Base-by-base conservation (phyloP, 2,113 vertebrate species). In the Pheucticus melanocephalus region DNA sequence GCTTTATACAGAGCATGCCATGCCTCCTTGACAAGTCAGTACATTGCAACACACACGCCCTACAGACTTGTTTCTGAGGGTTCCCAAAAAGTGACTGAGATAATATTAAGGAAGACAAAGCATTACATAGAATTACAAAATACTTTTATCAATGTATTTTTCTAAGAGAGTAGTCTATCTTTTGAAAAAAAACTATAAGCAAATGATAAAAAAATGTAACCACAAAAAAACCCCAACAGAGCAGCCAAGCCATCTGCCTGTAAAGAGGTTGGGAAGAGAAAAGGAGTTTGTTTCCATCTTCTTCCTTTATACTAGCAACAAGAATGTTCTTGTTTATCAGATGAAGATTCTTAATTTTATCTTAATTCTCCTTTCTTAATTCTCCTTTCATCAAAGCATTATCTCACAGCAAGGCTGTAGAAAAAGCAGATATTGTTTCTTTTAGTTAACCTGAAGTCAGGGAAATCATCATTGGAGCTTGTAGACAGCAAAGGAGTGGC, bases 221-320 rank as follows among this genome's bases (percentile, higher is more conserved):
- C 9, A 7, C 6, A 35, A 63, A 73, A 39, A 39, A 1, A 16
- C 0, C 2, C 5, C 4, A 28, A 44, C 9, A 63, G 6, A 54
- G 10, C 16, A 79, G 27, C 31, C 23, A 83, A 66, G 15, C 9
- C 30, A 88, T 24, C 27, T 72, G 23, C 17, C 27, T 45, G 6
- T 72, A 56, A 92, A 92, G 77, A 54, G 0, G 5, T 16, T 50
- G 21, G 4, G 9, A 11, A 79, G 22, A 54, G 21, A 19, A 75
- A 89, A 50, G 7, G 4, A 86, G 8, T 50, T 63, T 45, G 5
- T 54, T 78, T 86, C 37, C 7, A 17, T 13, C 12, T 76, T 57
- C 4, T 48, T 72, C 25, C 59, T 10, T 33, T 82, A 27, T 15
- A 47, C 6, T 56, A 21, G 40, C 17, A 61, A 31, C 15, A 53